A percentile compares a stretch with the other conserved stretches of the same genome.
phyloP scores from a whole-genome alignment of 2,888 invertebrate species.

The Rotaria socialis region DNA sequence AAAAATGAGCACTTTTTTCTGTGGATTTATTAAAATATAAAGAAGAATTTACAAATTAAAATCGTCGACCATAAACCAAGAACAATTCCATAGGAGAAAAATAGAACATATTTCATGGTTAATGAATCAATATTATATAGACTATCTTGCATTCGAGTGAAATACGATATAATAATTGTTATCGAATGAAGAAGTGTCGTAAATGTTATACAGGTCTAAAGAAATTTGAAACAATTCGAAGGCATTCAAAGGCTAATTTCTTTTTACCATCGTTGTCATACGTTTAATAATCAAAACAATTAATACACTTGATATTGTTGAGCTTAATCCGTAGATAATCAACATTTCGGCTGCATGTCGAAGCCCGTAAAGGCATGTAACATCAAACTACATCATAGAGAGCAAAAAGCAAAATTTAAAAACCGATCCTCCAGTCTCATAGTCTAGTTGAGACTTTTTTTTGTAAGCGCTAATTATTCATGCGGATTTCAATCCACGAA shows the following conservation, averaged over 20 bases:
- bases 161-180: background rate
- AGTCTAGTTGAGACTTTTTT: too few species aligned
- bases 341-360: background rate
- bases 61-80: constrained; percentile 4
- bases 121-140: background rate
- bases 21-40: too few species aligned
- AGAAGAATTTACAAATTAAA: background rate
- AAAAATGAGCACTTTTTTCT: background rate
- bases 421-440: too few species aligned
- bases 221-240: background rate
- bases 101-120: background rate
- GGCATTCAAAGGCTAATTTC: too few species aligned
- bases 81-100: background rate
- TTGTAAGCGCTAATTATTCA: too few species aligned
- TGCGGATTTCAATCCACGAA: too few species aligned
- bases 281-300: background rate
- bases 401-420: background rate
- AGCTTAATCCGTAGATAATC: background rate
- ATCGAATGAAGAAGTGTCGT: background rate
- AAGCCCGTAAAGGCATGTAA: background rate
- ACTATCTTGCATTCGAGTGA: background rate
- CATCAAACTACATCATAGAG: background rate
- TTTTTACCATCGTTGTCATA: background rate
- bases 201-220: background rate
- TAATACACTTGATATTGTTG: background rate